Evolutionary conservation across 92 coral and sea anemone species (phyloP).

Genomic region (Porites cylindrica): DNA sequence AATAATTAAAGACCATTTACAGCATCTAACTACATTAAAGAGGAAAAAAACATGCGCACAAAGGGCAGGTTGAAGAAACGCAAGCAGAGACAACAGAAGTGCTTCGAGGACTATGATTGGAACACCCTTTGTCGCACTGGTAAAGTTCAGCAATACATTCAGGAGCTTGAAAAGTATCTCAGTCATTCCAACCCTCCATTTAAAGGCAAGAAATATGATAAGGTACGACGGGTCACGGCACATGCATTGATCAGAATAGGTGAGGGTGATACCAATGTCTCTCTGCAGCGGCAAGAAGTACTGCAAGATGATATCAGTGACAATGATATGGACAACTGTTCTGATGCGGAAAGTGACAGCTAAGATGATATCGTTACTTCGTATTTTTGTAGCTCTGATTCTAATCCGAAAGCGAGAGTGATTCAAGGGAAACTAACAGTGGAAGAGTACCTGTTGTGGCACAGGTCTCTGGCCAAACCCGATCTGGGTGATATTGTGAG

Average conservation of each 20-base stretch:
- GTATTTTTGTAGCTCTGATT: too few species aligned
- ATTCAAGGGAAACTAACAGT: too few species aligned
- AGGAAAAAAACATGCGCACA: conserved; percentile 41
- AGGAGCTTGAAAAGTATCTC: conserved; percentile 44
- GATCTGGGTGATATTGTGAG: too few species aligned
- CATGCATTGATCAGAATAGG: conserved; percentile 43
- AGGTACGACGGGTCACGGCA: conserved; percentile 53
- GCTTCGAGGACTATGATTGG: conserved; percentile 42
- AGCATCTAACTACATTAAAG: conserved; percentile 61
- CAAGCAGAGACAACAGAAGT: conserved; percentile 20
- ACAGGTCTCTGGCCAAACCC: too few species aligned
- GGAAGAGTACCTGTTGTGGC: too few species aligned
- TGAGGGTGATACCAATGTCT: conserved; percentile 29
- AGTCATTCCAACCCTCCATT: conserved; percentile 24
- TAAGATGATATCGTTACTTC: too few species aligned
- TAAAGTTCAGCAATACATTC: conserved; percentile 32
- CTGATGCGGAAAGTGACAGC: conserved; percentile 36
- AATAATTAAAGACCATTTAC: conserved; percentile 50
- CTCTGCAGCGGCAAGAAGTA: conserved; percentile 26
- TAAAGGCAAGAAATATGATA: conserved; percentile 29
- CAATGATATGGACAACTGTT: conserved; percentile 18
- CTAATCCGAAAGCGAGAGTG: too few species aligned
- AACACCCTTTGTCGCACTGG: conserved; percentile 49
- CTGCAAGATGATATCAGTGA: conserved; percentile 28
- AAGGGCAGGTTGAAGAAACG: conserved; percentile 14